Percentiles rank a stretch among this genome's conserved stretches.
Conservation (phyloP, 2,888 invertebrate species). For the Brachypalpus laphriformis region DNA sequence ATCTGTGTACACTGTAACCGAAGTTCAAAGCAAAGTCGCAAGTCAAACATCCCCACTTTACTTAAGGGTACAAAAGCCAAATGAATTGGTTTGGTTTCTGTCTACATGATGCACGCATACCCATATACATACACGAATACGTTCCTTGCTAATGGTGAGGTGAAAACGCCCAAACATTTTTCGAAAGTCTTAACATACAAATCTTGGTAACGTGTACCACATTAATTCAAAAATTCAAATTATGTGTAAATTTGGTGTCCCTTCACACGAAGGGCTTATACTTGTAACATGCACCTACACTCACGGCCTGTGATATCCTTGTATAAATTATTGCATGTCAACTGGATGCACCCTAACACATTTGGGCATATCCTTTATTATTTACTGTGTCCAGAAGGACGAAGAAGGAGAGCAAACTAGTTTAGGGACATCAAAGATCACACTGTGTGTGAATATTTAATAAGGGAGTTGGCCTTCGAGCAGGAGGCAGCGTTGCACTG, state of each 20-base stretch:
- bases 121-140: not conserved
- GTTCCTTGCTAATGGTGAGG: not conserved
- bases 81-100: not conserved
- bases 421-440: constrained; percentile 13
- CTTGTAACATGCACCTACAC: too few relatives aligned
- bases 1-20: too few relatives aligned
- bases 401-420: not conserved
- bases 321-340: constrained; percentile 43
- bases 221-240: constrained; percentile 45
- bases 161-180: not conserved
- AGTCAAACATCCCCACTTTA: too few relatives aligned
- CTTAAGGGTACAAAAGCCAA: too few relatives aligned
- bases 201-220: not conserved
- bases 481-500: constrained; percentile 7
- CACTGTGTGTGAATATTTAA: constrained; percentile 40
- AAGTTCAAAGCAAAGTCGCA: too few relatives aligned
- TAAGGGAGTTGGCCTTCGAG: not conserved
- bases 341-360: constrained; percentile 8
- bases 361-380: constrained; percentile 22
- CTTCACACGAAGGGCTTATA: not conserved
- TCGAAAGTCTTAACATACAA: not conserved
- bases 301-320: not conserved
- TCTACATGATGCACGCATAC: not conserved
- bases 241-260: constrained; percentile 6
- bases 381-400: constrained; percentile 29